Evolutionary conservation across 64 coral and sea anemone species (phyloP), one percentile per base, ranked within the genome.

Genomic region (Exaiptasia diaphana): DNA sequence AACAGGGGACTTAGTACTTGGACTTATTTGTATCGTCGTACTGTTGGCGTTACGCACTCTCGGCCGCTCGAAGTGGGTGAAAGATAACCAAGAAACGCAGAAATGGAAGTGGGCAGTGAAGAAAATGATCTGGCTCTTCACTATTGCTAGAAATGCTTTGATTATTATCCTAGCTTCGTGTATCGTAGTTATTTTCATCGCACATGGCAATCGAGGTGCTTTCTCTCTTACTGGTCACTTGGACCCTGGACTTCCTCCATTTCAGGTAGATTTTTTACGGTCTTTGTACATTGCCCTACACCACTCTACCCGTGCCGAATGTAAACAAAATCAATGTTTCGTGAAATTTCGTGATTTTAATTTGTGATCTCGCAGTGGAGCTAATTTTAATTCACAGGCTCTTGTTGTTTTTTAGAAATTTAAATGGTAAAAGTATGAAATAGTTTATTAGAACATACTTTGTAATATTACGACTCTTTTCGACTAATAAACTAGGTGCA

Each of bases 1-100:
- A 64, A 81, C 63, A 26, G 91, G 90, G 80, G 95, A 99, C 53
- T 52, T 99, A 58, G 63, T 92, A 61, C 77, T 99, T 20, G 89
- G 89, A 11, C 13, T 93, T 26, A 87, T 82, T 33, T 97, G 94
- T 50, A 81, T 97, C 33, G 46, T 69, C 11, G 46, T 93, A 18
- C 80, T 99, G 14, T 13, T 93, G 4, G 17, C 43, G 1, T 36
- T 99, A 0, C 83, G 95, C 30, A 83, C 80, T 24, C 41, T 99
- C 9, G 83, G 90, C 1, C 79, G 84, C 34, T 26, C 69, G 30
- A 58, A 75, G 18, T 99, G 90, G 95, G 75, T 79, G 3, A 85
- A 67, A 26, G 64, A 61, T 26, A 59, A 56, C 15, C 73, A 87
- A 29, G 71, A 77, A 29, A 52, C 86, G 17, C 86, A 73, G 2